These are phyloP conservation scores for Salticus scenicus DNA, from an alignment of 2,888 invertebrate genomes.

Conservation along the genomic window DNA sequence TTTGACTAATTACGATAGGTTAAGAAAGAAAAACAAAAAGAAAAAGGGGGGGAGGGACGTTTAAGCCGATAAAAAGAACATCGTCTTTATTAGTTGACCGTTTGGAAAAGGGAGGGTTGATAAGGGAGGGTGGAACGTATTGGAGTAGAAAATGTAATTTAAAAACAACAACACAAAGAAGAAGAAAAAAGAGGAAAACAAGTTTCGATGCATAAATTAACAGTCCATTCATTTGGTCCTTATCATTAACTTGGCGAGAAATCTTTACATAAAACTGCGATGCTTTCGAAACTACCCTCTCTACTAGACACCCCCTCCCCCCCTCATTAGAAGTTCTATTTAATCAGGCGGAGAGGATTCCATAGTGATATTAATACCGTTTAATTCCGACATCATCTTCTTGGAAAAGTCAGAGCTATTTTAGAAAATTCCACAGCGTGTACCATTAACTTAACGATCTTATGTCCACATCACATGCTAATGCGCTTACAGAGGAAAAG, in stretches of 20 bases:
- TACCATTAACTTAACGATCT: conserved; percentile 15
- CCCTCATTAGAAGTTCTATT: conserved; percentile 5
- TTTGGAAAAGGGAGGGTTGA: too few species aligned
- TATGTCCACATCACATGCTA: conserved; percentile 1
- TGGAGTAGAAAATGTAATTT: background rate
- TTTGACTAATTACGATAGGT: background rate
- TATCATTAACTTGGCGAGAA: conserved; percentile 4
- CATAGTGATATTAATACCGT: conserved; percentile 16
- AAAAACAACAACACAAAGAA: background rate
- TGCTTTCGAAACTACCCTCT: background rate
- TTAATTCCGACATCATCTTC: conserved; percentile 16
- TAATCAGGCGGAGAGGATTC: background rate
- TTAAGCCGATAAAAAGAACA: background rate
- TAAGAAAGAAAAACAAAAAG: background rate
- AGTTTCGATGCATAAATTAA: conserved; percentile 44
- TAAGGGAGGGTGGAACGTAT: background rate
- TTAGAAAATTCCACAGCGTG: background rate
- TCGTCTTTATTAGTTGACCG: background rate
- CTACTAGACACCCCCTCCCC: background rate
- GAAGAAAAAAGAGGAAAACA: too few species aligned
- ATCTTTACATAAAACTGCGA: background rate
- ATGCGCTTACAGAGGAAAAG: background rate
- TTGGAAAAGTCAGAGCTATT: conserved; percentile 2
- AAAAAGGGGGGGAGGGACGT: too few species aligned
- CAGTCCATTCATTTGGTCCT: conserved; percentile 8